Percentiles rank a stretch among this genome's conserved stretches.
Evolutionary conservation across 1,140 invertebrate genomes (phyloP).

Genomic region (Cydia amplana): DNA sequence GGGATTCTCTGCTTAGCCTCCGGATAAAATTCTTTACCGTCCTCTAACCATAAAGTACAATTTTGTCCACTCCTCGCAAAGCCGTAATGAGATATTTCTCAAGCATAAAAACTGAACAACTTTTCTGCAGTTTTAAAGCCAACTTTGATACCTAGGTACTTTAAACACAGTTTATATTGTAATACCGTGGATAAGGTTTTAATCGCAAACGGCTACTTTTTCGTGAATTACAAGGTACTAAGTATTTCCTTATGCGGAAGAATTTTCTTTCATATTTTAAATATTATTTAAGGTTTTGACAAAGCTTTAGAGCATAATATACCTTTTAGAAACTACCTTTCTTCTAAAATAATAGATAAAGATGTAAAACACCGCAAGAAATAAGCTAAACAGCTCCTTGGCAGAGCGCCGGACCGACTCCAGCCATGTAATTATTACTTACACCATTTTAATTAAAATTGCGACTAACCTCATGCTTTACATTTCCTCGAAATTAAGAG

Average conservation of each 20-base stretch:
- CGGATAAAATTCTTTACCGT: background rate
- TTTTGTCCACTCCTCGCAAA: background rate
- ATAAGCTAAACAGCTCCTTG: background rate
- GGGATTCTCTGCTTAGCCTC: background rate
- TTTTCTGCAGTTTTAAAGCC: slow-evolving; percentile 7
- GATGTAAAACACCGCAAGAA: background rate
- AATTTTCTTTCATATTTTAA: too few relatives aligned
- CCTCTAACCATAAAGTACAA: slow-evolving; percentile 5
- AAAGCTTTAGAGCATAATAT: too few relatives aligned
- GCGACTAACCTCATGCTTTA: background rate
- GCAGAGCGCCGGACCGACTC: background rate
- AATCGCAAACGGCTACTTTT: too few relatives aligned
- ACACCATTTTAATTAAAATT: slow-evolving; percentile 14
- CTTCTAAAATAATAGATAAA: background rate
- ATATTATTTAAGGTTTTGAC: too few relatives aligned
- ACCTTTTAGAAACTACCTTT: too few relatives aligned
- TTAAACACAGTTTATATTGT: background rate
- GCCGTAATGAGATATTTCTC: slow-evolving; percentile 11
- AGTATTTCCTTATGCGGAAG: too few relatives aligned
- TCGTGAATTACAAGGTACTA: too few relatives aligned
- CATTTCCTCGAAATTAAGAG: background rate
- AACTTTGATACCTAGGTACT: background rate
- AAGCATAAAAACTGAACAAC: background rate
- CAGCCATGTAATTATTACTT: slow-evolving; percentile 12
- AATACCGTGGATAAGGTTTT: background rate